phyloP scores from a whole-genome alignment of 1,140 invertebrate species.

The Epicauta chinensis region DNA sequence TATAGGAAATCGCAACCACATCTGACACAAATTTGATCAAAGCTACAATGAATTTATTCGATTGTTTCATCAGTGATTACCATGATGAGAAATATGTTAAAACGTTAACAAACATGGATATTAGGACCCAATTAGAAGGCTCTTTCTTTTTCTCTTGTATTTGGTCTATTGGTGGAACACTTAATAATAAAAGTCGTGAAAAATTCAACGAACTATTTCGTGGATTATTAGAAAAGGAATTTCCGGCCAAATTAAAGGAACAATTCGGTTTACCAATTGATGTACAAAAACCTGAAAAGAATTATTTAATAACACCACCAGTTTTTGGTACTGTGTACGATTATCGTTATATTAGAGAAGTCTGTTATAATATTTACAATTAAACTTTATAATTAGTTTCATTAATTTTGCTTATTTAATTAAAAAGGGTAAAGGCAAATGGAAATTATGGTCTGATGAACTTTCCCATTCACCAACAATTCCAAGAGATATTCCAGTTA shows the following conservation, averaged over 20 bases:
- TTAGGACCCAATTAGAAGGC: constrained; percentile 72
- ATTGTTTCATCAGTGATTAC: constrained; percentile 84
- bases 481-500: constrained; percentile 78
- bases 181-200: constrained; percentile 65
- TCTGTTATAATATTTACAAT: too few species aligned
- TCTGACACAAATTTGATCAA: constrained; percentile 80
- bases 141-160: constrained; percentile 89
- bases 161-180: constrained; percentile 83
- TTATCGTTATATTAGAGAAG: constrained; percentile 57
- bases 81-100: constrained; percentile 69
- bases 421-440: constrained; percentile 57
- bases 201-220: constrained; percentile 79
- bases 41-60: constrained; percentile 80
- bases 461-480: constrained; percentile 70
- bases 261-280: constrained; percentile 47
- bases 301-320: constrained; percentile 62
- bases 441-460: constrained; percentile 69
- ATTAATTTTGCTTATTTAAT: too few species aligned
- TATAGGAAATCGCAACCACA: constrained; percentile 74
- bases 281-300: constrained; percentile 41
- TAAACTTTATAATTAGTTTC: too few species aligned
- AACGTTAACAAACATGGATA: constrained; percentile 61
- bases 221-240: constrained; percentile 69
- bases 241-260: constrained; percentile 52
- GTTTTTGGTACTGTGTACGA: constrained; percentile 70